Evolutionary conservation across 2,888 invertebrate species (phyloP).

Genomic region (Leptarthrus brevirostris): DNA sequence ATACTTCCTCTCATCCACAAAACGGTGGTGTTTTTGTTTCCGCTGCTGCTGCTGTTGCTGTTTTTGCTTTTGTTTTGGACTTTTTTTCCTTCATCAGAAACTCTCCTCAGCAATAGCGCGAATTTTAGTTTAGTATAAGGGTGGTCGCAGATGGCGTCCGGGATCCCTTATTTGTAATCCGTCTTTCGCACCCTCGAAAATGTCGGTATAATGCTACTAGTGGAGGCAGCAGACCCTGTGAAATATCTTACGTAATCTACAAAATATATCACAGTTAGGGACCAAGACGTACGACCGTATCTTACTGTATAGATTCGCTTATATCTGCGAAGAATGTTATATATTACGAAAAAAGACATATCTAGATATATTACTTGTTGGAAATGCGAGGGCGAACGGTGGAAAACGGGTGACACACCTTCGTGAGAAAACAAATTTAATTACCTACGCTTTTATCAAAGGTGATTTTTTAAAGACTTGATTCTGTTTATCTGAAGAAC

Average conservation of each 20-base stretch:
- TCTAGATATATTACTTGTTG: constrained; percentile 25
- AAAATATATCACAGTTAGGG: constrained; percentile 68
- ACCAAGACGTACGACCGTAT: constrained; percentile 19
- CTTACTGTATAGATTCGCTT: constrained; percentile 18
- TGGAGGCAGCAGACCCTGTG: constrained; percentile 56
- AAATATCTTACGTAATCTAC: constrained; percentile 67
- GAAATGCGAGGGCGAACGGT: no score
- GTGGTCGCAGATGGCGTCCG: constrained; percentile 59
- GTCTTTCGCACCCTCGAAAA: constrained; percentile 60
- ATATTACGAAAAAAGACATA: constrained; percentile 31
- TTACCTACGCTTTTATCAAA: no score
- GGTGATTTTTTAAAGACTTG: no score
- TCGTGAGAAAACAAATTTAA: no score
- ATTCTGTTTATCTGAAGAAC: no score
- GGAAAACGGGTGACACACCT: no score
- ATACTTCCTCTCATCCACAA: constrained; percentile 30
- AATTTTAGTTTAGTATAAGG: constrained; percentile 57
- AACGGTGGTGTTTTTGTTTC: constrained; percentile 26
- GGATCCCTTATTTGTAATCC: constrained; percentile 59
- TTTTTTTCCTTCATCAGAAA: constrained; percentile 14
- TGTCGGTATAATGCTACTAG: constrained; percentile 55
- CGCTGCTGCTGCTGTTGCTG: constrained; percentile 20
- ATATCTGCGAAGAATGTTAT: constrained; percentile 11
- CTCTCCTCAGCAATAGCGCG: constrained; percentile 52
- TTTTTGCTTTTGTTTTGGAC: constrained; percentile 38